These are phyloP conservation scores for Pangasius mekongensis DNA, from an alignment of 2,797 vertebrate species.

Conservation along the genomic window DNA sequence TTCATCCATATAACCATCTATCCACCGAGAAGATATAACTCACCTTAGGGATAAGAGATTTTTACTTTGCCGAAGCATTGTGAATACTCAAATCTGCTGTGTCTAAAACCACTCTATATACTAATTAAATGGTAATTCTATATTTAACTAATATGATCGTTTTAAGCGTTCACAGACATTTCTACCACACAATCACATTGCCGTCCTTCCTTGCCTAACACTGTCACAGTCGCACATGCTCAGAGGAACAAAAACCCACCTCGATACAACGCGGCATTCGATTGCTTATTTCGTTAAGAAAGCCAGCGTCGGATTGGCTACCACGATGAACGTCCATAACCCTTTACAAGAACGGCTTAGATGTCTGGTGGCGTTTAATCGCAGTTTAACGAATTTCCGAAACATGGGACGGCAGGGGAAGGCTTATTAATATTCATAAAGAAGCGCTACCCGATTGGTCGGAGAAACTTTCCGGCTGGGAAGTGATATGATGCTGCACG, in stretches of 20 bases:
- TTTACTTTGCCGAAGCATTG: slow-evolving; percentile 72
- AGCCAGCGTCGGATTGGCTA: slow-evolving; percentile 57
- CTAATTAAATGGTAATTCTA: neutral
- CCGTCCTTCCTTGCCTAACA: slow-evolving; percentile 22
- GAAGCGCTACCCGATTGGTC: too few relatives aligned
- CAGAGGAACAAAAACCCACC: neutral
- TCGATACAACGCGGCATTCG: slow-evolving; percentile 10
- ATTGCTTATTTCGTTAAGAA: slow-evolving; percentile 28
- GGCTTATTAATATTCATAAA: too few relatives aligned
- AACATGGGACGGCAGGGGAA: too few relatives aligned
- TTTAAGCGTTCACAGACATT: neutral
- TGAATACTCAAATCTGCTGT: neutral
- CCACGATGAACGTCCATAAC: too few relatives aligned
- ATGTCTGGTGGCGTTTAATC: neutral
- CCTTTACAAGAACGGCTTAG: neutral
- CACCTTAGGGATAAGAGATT: slow-evolving; percentile 63
- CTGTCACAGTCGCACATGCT: slow-evolving; percentile 21
- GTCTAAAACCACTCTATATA: neutral
- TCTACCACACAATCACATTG: too few relatives aligned
- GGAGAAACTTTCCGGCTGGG: too few relatives aligned
- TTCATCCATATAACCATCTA: slow-evolving; percentile 15
- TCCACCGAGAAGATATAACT: slow-evolving; percentile 22
- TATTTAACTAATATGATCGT: neutral
- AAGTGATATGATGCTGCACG: too few relatives aligned
- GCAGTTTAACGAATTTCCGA: neutral